These are phyloP conservation scores for Andrena minutula DNA, from an alignment of 2,888 invertebrate genomes.

Conservation along the genomic window DNA sequence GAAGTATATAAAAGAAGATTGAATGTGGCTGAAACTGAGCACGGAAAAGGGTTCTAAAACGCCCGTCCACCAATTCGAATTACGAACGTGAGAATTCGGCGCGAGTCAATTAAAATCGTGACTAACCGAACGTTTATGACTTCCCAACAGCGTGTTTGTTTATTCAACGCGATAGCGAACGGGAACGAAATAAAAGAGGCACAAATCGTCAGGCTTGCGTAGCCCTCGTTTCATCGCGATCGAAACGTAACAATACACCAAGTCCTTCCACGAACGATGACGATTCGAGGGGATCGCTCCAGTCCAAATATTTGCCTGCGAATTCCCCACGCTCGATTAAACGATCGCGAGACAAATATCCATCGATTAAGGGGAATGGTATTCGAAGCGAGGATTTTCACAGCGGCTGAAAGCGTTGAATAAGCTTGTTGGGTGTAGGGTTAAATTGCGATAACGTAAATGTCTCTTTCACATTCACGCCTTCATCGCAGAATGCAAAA, in stretches of 20 bases:
- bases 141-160: conserved; percentile 28
- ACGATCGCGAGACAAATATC: conserved; percentile 17
- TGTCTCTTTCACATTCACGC: no score
- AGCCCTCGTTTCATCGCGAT: conserved; percentile 2
- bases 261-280: conserved; percentile 3
- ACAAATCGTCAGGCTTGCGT: neutral
- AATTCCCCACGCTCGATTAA: conserved; percentile 16
- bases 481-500: no score
- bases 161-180: conserved; percentile 18
- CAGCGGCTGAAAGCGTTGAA: no score
- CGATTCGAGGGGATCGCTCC: conserved; percentile 11
- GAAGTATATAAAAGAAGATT: no score
- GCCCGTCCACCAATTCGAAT: neutral
- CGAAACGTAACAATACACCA: neutral
- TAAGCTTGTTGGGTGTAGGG: no score
- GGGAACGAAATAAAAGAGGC: conserved; percentile 33
- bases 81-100: conserved; percentile 18
- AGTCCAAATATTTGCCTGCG: conserved; percentile 23
- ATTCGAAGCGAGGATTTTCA: neutral
- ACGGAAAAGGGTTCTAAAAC: neutral
- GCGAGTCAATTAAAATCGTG: conserved; percentile 38
- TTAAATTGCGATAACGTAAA: no score
- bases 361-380: neutral
- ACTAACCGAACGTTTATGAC: conserved; percentile 2
- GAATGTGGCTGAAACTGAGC: neutral